Percentiles rank a stretch among this genome's conserved stretches.
Conservation (phyloP, 1,140 invertebrate genomes). For the Dolichoris vasculosae region DNA sequence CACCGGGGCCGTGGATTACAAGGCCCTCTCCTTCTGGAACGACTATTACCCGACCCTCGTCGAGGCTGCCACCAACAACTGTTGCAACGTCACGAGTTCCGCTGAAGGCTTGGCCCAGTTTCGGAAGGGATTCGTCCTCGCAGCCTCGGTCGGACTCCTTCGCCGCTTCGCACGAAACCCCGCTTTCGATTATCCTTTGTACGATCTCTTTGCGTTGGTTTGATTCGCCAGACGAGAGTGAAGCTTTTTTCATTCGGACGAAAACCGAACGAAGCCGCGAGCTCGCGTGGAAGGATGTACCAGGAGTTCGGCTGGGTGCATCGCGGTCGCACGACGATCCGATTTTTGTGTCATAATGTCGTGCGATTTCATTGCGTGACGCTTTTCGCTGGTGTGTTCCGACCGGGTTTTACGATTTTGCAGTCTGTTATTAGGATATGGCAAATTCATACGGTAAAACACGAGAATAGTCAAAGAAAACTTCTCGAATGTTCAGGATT, state of each 20-base stretch:
- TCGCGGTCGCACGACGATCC: not conserved
- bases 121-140: not conserved
- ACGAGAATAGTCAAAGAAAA: not conserved
- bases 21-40: slow-evolving; percentile 87
- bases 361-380: not conserved
- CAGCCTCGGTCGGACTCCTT: not conserved
- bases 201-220: not conserved
- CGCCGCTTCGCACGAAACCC: slow-evolving; percentile 3
- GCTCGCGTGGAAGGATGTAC: not conserved
- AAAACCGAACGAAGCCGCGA: not conserved
- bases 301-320: not conserved
- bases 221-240: not conserved
- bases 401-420: not conserved
- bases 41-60: slow-evolving; percentile 85
- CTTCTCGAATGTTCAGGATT: too few species aligned
- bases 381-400: not conserved
- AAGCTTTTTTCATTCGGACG: too few species aligned
- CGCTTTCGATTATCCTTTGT: not conserved
- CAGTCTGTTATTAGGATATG: not conserved
- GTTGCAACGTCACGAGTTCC: slow-evolving; percentile 77
- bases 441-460: not conserved
- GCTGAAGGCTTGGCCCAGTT: slow-evolving; percentile 5
- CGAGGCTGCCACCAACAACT: slow-evolving; percentile 79
- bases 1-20: slow-evolving; percentile 80
- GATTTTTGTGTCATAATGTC: not conserved